These are phyloP conservation scores for Scaptomyza pallida DNA, from an alignment of 1,140 invertebrate genomes.

Conservation along the genomic window DNA sequence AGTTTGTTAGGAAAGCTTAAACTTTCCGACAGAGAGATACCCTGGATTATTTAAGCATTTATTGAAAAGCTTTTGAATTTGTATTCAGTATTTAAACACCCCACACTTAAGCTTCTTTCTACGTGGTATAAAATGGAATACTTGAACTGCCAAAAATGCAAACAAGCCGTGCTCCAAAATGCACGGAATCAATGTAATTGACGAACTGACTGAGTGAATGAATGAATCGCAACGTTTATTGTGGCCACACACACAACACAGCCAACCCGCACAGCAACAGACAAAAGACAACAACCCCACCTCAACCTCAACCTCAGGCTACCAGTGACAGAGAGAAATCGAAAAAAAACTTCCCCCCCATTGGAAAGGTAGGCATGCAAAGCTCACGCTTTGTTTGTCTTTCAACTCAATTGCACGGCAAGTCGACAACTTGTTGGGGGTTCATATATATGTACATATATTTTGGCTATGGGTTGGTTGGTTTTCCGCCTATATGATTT, in stretches of 20 bases:
- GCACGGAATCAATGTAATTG: slow-evolving; percentile 73
- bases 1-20: neutral
- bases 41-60: neutral
- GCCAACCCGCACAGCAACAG: slow-evolving; percentile 9
- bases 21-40: neutral
- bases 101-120: neutral
- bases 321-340: too few species aligned
- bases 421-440: slow-evolving; percentile 49
- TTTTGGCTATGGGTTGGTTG: slow-evolving; percentile 15
- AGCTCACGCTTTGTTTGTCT: slow-evolving; percentile 66
- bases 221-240: slow-evolving; percentile 64
- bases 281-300: slow-evolving; percentile 13
- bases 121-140: slow-evolving; percentile 16
- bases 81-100: neutral
- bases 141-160: slow-evolving; percentile 52
- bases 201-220: slow-evolving; percentile 67
- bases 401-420: slow-evolving; percentile 75
- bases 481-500: slow-evolving; percentile 48
- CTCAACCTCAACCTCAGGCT: neutral
- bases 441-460: neutral
- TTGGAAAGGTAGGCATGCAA: slow-evolving; percentile 37
- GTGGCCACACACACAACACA: slow-evolving; percentile 44
- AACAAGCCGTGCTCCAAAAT: slow-evolving; percentile 41
- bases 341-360: too few species aligned
- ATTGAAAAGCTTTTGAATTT: too few species aligned